These are phyloP conservation scores for Toxostoma redivivum DNA, from an alignment of 2,113 vertebrate genomes.

Conservation along the genomic window DNA sequence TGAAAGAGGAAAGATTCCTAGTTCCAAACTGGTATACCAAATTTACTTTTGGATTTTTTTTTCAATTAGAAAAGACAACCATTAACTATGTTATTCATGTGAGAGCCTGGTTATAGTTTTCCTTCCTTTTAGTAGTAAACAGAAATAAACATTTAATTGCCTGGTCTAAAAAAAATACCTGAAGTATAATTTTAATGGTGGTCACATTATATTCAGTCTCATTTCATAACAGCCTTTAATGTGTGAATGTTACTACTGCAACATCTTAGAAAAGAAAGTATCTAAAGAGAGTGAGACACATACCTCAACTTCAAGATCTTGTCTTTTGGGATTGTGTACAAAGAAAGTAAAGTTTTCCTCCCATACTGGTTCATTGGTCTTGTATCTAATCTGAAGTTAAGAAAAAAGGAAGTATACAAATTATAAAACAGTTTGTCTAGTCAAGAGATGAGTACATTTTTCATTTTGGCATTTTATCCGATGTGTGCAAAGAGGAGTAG, in stretches of 20 bases:
- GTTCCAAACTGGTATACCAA: background rate
- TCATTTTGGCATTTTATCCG: background rate
- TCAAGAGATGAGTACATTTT: background rate
- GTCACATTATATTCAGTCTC: background rate
- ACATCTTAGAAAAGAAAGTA: background rate
- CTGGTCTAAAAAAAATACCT: background rate
- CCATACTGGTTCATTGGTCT: slow-evolving; percentile 94
- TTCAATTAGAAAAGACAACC: background rate
- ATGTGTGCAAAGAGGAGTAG: background rate
- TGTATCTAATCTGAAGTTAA: slow-evolving; percentile 83
- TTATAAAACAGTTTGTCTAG: background rate
- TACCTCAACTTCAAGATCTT: slow-evolving; percentile 95
- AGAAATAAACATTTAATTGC: background rate
- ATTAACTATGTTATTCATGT: background rate
- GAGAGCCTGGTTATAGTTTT: background rate
- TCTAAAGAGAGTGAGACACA: background rate
- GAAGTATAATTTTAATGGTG: background rate
- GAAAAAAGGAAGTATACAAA: background rate
- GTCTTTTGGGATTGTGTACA: slow-evolving; percentile 89
- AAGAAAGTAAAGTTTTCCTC: slow-evolving; percentile 94
- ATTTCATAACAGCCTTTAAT: background rate
- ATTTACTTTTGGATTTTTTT: background rate
- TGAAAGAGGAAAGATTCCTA: background rate
- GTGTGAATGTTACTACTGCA: background rate
- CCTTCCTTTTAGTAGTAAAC: background rate